Evolutionary conservation across 2,888 invertebrate genomes (phyloP), one percentile per base, ranked within the genome.

Genomic region (Andrena haemorrhoa): DNA sequence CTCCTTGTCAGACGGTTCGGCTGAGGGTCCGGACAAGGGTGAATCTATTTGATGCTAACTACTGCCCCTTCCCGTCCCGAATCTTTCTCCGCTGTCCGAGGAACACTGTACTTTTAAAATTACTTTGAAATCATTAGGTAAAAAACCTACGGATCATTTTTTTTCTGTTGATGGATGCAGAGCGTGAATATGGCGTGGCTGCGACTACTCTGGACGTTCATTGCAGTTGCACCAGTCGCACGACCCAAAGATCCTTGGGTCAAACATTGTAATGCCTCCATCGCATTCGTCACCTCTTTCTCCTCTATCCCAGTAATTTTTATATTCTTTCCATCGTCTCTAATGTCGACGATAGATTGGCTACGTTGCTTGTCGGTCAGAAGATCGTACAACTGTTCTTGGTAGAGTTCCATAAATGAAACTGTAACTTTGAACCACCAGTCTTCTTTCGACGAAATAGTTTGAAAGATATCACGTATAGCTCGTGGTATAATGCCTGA

Each of bases 131-230:
- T 51, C 49, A 49, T 8, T 12, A 31, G 8, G 41, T 35, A 75
- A 26, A 35, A 31, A 60, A 80, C 79, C 94, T 91, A 97, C 96
- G 95, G 94, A 86, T 96, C 95, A 90, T 94, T 94, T 66, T 95
- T 95, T 74, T 95, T 95, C 79, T 96, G 95, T 91, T 97, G 96
- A 26, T 95, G 94, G 33, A 98, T 95, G 26, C 95, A 95, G 0
- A 98, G 94, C 0, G 98, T 97, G 90, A 98, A 98, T 58, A 98
- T 98, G 0, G 98, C 98, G 92, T 98, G 98, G 65, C 98, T 98
- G 3, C 98, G 94, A 73, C 98, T 98, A 5, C 98, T 98, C 0
- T 97, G 96, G 23, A 96, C 95, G 93, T 98, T 98, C 98, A 98
- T 98, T 0, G 98, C 98, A 0, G 98, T 98, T 2, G 98, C 96